Conservation (phyloP, 2,888 invertebrate species). For the Nephrotoma appendiculata region DNA sequence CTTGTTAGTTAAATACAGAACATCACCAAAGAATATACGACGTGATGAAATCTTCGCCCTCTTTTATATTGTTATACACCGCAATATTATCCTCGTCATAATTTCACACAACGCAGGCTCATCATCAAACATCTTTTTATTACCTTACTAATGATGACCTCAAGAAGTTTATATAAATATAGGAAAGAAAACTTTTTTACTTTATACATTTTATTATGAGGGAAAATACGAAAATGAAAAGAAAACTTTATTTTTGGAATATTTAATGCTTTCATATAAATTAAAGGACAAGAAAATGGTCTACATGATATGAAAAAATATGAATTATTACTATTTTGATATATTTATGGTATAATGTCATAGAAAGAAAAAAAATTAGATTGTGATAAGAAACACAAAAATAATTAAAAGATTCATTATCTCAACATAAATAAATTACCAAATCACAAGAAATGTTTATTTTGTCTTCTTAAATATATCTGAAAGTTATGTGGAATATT, state of each 20-base stretch:
- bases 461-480: background rate
- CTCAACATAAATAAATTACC: background rate
- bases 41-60: background rate
- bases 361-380: background rate
- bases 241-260: background rate
- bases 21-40: background rate
- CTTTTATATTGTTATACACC: background rate
- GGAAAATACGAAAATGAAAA: background rate
- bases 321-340: background rate
- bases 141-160: background rate
- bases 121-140: background rate
- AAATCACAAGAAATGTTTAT: background rate
- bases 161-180: background rate
- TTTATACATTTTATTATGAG: background rate
- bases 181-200: background rate
- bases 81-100: background rate
- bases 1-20: background rate
- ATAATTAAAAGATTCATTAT: background rate
- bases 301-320: background rate
- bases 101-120: background rate
- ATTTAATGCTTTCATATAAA: background rate
- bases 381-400: background rate
- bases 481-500: background rate
- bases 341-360: background rate
- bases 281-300: background rate